These are phyloP conservation scores for Mola mola DNA, from an alignment of 2,113 vertebrate genomes.

Conservation along the genomic window DNA sequence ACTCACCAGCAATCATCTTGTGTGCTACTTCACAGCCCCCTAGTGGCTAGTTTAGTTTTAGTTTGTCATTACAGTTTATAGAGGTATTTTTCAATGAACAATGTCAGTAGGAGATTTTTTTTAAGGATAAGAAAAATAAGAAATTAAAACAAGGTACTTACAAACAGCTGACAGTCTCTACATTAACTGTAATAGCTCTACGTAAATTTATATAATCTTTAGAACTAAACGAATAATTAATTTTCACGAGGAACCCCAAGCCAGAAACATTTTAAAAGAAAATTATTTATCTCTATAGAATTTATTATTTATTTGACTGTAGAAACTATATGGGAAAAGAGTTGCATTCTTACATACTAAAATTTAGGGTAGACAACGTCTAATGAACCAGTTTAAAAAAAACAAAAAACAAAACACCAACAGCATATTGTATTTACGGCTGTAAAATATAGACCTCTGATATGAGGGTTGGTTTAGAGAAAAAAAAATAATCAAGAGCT, in stretches of 20 bases:
- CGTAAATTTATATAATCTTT: slow-evolving; percentile 3
- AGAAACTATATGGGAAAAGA: no score
- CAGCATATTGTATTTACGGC: background rate
- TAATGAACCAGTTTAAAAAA: no score
- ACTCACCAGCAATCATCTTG: slow-evolving; percentile 16
- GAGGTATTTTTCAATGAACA: background rate
- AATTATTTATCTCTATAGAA: background rate
- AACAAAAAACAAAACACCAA: background rate
- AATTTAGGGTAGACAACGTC: no score
- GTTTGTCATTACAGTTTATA: slow-evolving; percentile 20
- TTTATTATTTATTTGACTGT: background rate
- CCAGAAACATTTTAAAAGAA: background rate
- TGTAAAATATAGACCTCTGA: background rate
- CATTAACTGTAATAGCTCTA: background rate
- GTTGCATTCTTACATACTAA: no score
- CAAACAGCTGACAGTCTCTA: background rate
- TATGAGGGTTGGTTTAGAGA: no score
- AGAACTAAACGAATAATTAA: background rate
- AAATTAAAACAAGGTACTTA: background rate
- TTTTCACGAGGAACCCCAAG: background rate
- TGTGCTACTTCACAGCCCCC: slow-evolving; percentile 66
- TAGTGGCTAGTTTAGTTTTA: slow-evolving; percentile 61
- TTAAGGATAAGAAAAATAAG: background rate
- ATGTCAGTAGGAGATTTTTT: background rate
- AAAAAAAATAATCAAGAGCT: no score